Base-by-base conservation (phyloP, 2,888 invertebrate genomes). In the Chalcis sispes region DNA sequence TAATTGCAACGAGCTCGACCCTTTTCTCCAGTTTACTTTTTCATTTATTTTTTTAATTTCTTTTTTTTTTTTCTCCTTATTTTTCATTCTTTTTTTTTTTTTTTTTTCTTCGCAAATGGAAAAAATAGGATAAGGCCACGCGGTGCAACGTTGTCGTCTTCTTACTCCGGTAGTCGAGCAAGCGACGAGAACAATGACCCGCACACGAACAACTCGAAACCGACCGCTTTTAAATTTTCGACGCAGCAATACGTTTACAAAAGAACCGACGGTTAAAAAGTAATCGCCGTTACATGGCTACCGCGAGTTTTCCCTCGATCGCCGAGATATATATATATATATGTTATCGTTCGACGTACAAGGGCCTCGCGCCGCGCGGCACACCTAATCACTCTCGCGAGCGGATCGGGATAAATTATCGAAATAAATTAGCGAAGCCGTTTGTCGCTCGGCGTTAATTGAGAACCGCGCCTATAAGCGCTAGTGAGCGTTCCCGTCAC, bases 121-220 rank as follows among this genome's bases (percentile, higher is more conserved):
- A 70, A 72, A 75, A 75, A 18, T 42, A 25, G 64, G 69, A 58
- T 75, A 70, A 75, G 70, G 75, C 64, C 75, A 58, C 40, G 32
- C 15, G 42, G n/a, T n/a, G 32, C 32, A 32, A 32, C 32, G 32
- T 32, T 8, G 32, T 5, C n/a, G 32, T 32, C 36, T 18, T 36
- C 42, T 29, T n/a, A 23, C 56, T 20, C 18, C n/a, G n/a, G n/a
- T n/a, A n/a, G n/a, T n/a, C n/a, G n/a, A n/a, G n/a, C n/a, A n/a
- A n/a, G n/a, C n/a, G n/a, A n/a, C n/a, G n/a, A n/a, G n/a, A n/a
- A n/a, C n/a, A n/a, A n/a, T n/a, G n/a, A n/a, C n/a, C n/a, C n/a
- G n/a, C n/a, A n/a, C n/a, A n/a, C n/a, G n/a, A n/a, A 48, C 48
- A 46, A 20, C 48, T 48, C 64, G 32, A 18, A 20, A 50, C 50